Percentiles rank a stretch among this genome's conserved stretches.
Evolutionary conservation across 1,140 invertebrate genomes (phyloP).

Genomic region (Aphelinus certus): DNA sequence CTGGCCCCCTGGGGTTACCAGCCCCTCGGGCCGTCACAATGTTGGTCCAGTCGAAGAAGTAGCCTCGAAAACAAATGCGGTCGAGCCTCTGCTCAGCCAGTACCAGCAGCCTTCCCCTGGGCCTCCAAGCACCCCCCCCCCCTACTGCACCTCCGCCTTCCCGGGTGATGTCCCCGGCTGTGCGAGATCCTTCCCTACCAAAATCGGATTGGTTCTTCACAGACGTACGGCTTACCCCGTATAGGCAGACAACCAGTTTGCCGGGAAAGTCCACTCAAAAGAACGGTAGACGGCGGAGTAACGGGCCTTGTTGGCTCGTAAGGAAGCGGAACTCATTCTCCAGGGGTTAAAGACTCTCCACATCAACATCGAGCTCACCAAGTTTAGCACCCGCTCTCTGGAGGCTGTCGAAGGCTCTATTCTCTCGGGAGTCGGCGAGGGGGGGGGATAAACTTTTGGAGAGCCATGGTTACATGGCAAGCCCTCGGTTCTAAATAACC

Average conservation of each 20-base stretch:
- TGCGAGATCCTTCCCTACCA: conserved; percentile 2
- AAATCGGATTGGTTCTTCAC: conserved; percentile 39
- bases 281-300: conserved; percentile 35
- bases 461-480: too few species aligned
- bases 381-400: conserved; percentile 19
- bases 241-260: conserved; percentile 34
- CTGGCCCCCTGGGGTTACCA: neutral
- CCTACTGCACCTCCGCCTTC: neutral
- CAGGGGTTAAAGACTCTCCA: neutral
- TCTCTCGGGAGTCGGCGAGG: too few species aligned
- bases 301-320: conserved; percentile 16
- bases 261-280: neutral
- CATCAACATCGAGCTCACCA: conserved; percentile 14
- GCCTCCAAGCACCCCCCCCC: neutral
- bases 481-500: too few species aligned
- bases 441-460: too few species aligned
- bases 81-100: neutral
- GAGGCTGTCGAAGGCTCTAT: conserved; percentile 36
- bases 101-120: neutral
- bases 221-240: conserved; percentile 31
- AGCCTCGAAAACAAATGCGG: neutral
- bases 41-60: too few species aligned
- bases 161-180: conserved; percentile 34
- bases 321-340: conserved; percentile 26
- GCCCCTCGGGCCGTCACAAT: too few species aligned